Conservation (phyloP, 2,797 vertebrate genomes). For the Mastacembelus armatus region DNA sequence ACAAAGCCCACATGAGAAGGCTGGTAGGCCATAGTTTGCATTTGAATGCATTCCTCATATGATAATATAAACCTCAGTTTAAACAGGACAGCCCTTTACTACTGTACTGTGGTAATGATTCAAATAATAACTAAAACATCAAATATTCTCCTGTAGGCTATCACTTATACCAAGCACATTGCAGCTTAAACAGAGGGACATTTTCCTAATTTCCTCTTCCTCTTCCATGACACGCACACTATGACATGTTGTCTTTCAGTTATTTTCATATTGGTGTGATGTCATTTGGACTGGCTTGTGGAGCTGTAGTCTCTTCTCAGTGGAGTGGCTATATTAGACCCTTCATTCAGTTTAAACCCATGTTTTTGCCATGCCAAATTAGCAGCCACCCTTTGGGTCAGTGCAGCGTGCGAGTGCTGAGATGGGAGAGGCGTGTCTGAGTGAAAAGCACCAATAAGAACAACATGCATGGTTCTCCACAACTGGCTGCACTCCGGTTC, state of each 20-base stretch:
- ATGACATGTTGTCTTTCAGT: constrained; percentile 10
- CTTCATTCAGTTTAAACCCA: constrained; percentile 54
- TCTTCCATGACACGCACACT: background rate
- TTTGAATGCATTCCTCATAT: background rate
- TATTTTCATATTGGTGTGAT: constrained; percentile 35
- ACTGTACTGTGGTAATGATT: background rate
- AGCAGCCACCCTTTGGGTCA: constrained; percentile 71
- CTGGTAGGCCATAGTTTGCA: background rate
- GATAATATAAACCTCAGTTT: constrained; percentile 20
- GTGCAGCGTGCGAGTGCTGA: constrained; percentile 59
- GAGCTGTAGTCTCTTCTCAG: constrained; percentile 16
- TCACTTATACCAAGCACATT: background rate
- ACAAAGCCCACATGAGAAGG: background rate
- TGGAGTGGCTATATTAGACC: constrained; percentile 40
- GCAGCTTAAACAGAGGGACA: background rate
- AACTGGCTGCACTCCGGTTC: constrained; percentile 62
- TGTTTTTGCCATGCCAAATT: constrained; percentile 80
- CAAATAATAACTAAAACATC: background rate
- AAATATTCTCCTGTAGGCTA: background rate
- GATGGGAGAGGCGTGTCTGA: constrained; percentile 55
- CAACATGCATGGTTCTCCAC: constrained; percentile 62
- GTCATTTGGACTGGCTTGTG: constrained; percentile 21
- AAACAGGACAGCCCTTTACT: background rate
- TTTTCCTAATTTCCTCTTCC: constrained; percentile 3
- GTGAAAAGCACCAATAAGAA: constrained; percentile 59